A percentile compares a stretch with the other conserved stretches of the same genome.
phyloP scores from a whole-genome alignment of 2,113 vertebrate species.

The Thymallus thymallus region DNA sequence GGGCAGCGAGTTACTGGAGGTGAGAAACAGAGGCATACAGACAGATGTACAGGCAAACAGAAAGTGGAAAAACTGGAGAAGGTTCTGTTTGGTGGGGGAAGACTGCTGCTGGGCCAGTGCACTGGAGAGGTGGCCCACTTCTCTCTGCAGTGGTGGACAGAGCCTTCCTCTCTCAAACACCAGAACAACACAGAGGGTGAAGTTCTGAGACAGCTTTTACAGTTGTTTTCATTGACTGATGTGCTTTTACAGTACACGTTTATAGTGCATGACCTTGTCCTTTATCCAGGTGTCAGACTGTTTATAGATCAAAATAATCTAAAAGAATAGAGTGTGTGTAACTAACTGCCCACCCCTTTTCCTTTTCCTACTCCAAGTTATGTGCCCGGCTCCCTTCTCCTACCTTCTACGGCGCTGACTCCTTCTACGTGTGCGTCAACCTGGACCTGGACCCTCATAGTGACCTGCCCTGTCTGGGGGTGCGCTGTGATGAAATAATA shows the following conservation, averaged over 20 bases:
- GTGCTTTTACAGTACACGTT: neutral
- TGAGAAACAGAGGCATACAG: slow-evolving; percentile 41
- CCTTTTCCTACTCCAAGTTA: slow-evolving; percentile 70
- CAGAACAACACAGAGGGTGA: slow-evolving; percentile 80
- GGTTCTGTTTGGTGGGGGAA: slow-evolving; percentile 73
- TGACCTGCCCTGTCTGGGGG: slow-evolving; percentile 80
- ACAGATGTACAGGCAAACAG: neutral
- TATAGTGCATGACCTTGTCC: neutral
- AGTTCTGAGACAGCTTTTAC: slow-evolving; percentile 28
- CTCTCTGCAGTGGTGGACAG: slow-evolving; percentile 82
- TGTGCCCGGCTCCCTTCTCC: slow-evolving; percentile 66
- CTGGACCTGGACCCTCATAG: slow-evolving; percentile 73
- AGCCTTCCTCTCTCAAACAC: slow-evolving; percentile 75
- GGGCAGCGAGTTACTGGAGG: slow-evolving; percentile 82
- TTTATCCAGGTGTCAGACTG: neutral
- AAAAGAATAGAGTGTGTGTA: neutral
- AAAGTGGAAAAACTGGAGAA: slow-evolving; percentile 51
- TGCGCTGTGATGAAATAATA: slow-evolving; percentile 87
- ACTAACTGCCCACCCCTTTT: slow-evolving; percentile 4
- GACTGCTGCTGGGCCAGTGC: slow-evolving; percentile 75
- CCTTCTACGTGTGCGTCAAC: slow-evolving; percentile 88
- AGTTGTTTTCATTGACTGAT: neutral
- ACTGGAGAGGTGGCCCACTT: slow-evolving; percentile 84
- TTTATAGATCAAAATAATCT: neutral
- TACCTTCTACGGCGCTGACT: slow-evolving; percentile 72